phyloP scores from a whole-genome alignment of 2,888 invertebrate species.

The Malacosoma neustria region DNA sequence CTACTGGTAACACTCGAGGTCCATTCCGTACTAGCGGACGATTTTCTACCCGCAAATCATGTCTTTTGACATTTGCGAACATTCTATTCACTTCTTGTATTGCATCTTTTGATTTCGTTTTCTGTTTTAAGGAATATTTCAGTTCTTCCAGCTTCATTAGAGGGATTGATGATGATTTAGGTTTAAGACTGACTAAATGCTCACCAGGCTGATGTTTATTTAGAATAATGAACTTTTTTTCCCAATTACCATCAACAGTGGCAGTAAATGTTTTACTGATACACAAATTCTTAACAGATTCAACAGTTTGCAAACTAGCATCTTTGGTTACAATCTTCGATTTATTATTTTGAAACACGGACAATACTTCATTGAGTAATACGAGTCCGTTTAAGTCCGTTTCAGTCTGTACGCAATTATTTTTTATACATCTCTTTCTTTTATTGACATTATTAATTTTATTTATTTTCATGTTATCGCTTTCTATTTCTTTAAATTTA shows the following conservation, averaged over 20 bases:
- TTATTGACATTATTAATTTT: slow-evolving; percentile 8
- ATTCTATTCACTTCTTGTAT: slow-evolving; percentile 60
- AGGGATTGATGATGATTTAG: slow-evolving; percentile 57
- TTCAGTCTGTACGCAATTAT: slow-evolving; percentile 38
- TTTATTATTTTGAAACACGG: slow-evolving; percentile 51
- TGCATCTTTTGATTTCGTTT: slow-evolving; percentile 45
- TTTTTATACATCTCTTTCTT: background rate
- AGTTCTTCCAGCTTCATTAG: slow-evolving; percentile 63
- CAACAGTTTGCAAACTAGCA: slow-evolving; percentile 30
- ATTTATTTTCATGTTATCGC: slow-evolving; percentile 4
- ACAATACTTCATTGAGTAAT: slow-evolving; percentile 54
- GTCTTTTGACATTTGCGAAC: slow-evolving; percentile 47
- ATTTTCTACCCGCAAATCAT: slow-evolving; percentile 24
- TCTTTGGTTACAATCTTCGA: slow-evolving; percentile 34
- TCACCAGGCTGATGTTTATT: slow-evolving; percentile 35
- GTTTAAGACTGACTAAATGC: slow-evolving; percentile 33
- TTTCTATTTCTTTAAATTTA: too few relatives aligned
- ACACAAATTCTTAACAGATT: slow-evolving; percentile 14
- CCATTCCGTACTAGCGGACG: slow-evolving; percentile 45
- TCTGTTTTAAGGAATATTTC: slow-evolving; percentile 45
- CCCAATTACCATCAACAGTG: slow-evolving; percentile 31
- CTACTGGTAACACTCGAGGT: slow-evolving; percentile 55
- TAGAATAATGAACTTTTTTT: slow-evolving; percentile 33
- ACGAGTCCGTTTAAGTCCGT: slow-evolving; percentile 29
- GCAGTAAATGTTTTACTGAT: slow-evolving; percentile 35